Conservation (phyloP, 2,797 vertebrate genomes). For the Gadopsis marmoratus region DNA sequence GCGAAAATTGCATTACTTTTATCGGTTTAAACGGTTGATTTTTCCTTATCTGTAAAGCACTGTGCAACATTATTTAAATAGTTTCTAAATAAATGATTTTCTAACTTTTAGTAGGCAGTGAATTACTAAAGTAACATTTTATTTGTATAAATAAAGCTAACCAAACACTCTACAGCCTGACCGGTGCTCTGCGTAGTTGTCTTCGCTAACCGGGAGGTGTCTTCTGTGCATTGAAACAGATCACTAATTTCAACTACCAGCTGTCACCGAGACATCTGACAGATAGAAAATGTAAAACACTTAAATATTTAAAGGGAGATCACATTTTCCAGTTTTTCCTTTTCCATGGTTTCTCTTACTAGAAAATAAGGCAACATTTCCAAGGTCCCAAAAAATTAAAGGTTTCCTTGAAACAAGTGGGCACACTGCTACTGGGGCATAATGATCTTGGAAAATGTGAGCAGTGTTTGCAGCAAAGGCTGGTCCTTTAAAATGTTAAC, state of each 20-base stretch:
- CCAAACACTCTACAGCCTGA: conserved; percentile 3
- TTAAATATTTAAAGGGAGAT: conserved; percentile 29
- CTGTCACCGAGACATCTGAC: conserved; percentile 14
- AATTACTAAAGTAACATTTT: conserved; percentile 2
- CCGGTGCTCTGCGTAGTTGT: conserved; percentile 8
- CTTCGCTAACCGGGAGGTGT: conserved; percentile 2
- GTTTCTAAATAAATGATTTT: neutral
- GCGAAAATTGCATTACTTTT: neutral
- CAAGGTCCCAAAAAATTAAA: neutral
- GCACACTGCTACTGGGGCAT: neutral
- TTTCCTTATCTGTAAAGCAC: neutral
- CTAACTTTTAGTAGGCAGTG: neutral
- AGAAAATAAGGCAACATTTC: neutral
- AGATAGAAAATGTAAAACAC: conserved; percentile 19
- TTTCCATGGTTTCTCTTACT: conserved; percentile 6
- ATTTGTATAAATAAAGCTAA: conserved; percentile 3
- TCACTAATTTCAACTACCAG: conserved; percentile 18
- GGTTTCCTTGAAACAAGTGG: conserved; percentile 1
- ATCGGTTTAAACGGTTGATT: neutral
- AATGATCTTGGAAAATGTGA: conserved; percentile 20
- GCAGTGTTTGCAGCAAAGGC: neutral
- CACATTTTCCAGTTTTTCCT: conserved; percentile 6
- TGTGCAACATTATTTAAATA: neutral
- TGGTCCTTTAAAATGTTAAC: neutral
- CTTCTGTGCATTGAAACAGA: conserved; percentile 22